Evolutionary conservation across 2,797 vertebrate genomes (phyloP).

Genomic region (Rhodeus uyekii): DNA sequence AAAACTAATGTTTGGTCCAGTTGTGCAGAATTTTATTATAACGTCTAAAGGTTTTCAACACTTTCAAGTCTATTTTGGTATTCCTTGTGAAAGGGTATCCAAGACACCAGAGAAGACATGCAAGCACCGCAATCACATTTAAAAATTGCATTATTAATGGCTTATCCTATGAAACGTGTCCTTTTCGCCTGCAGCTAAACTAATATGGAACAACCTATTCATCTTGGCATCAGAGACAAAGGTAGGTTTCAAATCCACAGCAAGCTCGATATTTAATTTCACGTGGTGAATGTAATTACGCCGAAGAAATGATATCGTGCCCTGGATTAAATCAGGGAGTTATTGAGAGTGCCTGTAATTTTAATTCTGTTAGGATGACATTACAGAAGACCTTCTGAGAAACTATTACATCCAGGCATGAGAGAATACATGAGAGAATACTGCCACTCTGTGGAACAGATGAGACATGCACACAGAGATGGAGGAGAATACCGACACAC

Average conservation of each 20-base stretch:
- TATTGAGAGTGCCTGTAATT: slow-evolving; percentile 47
- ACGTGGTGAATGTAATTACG: slow-evolving; percentile 51
- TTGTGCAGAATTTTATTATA: not conserved
- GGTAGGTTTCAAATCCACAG: slow-evolving; percentile 33
- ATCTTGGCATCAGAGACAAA: slow-evolving; percentile 43
- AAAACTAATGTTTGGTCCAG: not conserved
- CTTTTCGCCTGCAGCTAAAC: slow-evolving; percentile 47
- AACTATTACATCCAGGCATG: not conserved
- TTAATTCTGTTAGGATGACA: slow-evolving; percentile 47
- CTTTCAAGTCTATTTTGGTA: not conserved
- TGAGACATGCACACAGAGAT: not conserved
- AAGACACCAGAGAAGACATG: not conserved
- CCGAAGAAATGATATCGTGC: slow-evolving; percentile 49
- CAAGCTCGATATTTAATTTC: slow-evolving; percentile 49
- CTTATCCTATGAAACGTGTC: slow-evolving; percentile 44
- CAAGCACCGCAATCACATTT: slow-evolving; percentile 15
- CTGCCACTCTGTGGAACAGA: slow-evolving; percentile 68
- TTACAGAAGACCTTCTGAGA: slow-evolving; percentile 6
- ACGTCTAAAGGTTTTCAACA: not conserved
- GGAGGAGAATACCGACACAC: not conserved
- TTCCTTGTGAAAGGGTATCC: not conserved
- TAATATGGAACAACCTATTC: slow-evolving; percentile 48
- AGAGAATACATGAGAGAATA: slow-evolving; percentile 60
- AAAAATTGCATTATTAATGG: slow-evolving; percentile 42
- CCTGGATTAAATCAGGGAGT: slow-evolving; percentile 55